Evolutionary conservation across 2,797 vertebrate species (phyloP), one percentile per base, ranked within the genome.

Genomic region (Schizopygopsis malacanthus): DNA sequence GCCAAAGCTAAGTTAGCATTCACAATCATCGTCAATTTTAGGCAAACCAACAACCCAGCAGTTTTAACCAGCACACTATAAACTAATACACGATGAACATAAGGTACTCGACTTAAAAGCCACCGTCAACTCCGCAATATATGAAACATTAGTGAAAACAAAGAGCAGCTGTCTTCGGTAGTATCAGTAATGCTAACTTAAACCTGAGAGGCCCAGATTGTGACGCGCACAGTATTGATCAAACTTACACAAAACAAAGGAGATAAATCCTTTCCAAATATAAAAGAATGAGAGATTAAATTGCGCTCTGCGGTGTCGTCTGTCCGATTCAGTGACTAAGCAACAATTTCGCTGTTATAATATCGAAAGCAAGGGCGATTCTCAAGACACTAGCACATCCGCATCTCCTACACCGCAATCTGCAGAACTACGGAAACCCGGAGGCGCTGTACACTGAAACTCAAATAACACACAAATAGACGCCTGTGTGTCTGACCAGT

Each of bases 181-280:
- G 41, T 33, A 18, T 47, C 54, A 8, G 10, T 15, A 20, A 71
- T 61, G 67, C 67, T 72, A 28, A 10, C 22, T 4, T 10, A 43
- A 56, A 52, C 28, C 37, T 54, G 63, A 70, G 50, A 85, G 83
- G 83, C 67, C 83, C 67, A 71, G 39, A 47, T 61, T 72, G 28
- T 59, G 65, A 79, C 61, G 63, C 37, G 52, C 25, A 70, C 25
- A n/a, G 22, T 7, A 59, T 84, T 33, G 5, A 59, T 78, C 65
- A 54, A 79, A 85, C 83, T 85, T 85, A 85, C 83, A 85, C 83
- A 85, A 85, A 71, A 85, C 54, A 85, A 79, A 71, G 39, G 13
- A 85, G 70, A 39, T 71, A 43, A 85, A 79, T 85, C 77, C 56
- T 72, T 79, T 85, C 41, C 52, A 10, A 84, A 47, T 25, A 61